phyloP scores from a whole-genome alignment of 2,113 vertebrate species.

The Microtus pennsylvanicus region DNA sequence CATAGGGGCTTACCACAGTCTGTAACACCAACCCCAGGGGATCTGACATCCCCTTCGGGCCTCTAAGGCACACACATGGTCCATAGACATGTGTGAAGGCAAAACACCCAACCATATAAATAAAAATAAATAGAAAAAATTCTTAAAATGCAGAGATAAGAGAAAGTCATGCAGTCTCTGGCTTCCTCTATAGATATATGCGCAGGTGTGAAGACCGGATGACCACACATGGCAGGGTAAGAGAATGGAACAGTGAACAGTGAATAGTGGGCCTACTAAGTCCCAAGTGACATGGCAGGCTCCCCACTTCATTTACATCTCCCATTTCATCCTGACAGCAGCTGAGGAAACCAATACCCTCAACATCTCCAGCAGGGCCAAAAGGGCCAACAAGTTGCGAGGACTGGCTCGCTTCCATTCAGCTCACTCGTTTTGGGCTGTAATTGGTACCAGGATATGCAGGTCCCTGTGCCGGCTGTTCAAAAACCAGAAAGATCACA shows the following conservation, averaged over 20 bases:
- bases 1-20: neutral
- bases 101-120: neutral
- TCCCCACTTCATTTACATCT: neutral
- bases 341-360: neutral
- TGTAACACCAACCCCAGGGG: neutral
- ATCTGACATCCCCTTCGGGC: neutral
- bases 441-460: neutral
- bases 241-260: neutral
- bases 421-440: neutral
- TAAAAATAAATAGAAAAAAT: neutral
- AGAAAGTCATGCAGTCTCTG: neutral
- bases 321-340: neutral
- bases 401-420: neutral
- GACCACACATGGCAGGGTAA: too few species aligned
- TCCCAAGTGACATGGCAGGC: neutral
- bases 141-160: neutral
- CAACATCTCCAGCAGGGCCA: neutral
- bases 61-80: neutral
- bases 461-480: neutral
- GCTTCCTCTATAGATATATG: neutral
- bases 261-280: neutral
- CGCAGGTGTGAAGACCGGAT: too few species aligned
- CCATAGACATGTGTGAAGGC: neutral
- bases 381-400: neutral
- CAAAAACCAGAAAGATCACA: constrained; percentile 7